phyloP scores from a whole-genome alignment of 1,140 invertebrate genomes.

The Pseudomyrmex sp. region DNA sequence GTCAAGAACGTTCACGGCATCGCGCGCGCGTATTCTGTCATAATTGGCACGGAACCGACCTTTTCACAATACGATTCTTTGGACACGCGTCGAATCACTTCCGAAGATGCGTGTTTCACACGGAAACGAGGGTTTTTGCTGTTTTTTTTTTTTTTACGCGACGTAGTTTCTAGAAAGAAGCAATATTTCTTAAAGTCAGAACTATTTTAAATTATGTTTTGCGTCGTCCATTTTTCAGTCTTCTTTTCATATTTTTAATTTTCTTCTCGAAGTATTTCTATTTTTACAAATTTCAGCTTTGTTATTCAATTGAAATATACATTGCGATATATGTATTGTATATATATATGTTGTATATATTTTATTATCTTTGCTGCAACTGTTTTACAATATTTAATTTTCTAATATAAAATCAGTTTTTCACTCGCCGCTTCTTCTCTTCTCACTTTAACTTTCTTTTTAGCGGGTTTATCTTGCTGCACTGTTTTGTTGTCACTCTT shows the following conservation, averaged over 20 bases:
- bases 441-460: slow-evolving; percentile 7
- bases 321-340: too few relatives aligned
- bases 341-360: too few relatives aligned
- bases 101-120: not conserved
- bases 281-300: too few relatives aligned
- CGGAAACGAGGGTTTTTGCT: too few relatives aligned
- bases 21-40: not conserved
- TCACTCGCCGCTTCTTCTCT: not conserved
- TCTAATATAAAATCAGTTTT: not conserved
- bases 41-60: slow-evolving; percentile 49
- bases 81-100: not conserved
- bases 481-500: slow-evolving; percentile 6
- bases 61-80: slow-evolving; percentile 18
- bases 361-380: too few relatives aligned
- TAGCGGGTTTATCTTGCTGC: slow-evolving; percentile 27
- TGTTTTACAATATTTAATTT: not conserved
- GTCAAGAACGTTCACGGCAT: slow-evolving; percentile 40
- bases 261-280: too few relatives aligned
- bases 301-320: too few relatives aligned
- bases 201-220: not conserved
- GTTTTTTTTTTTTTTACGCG: not conserved
- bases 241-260: too few relatives aligned
- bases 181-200: not conserved
- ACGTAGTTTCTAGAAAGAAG: not conserved
- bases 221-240: not conserved